Conservation (phyloP, 1,140 invertebrate genomes). For the Reticulitermes speratus region DNA sequence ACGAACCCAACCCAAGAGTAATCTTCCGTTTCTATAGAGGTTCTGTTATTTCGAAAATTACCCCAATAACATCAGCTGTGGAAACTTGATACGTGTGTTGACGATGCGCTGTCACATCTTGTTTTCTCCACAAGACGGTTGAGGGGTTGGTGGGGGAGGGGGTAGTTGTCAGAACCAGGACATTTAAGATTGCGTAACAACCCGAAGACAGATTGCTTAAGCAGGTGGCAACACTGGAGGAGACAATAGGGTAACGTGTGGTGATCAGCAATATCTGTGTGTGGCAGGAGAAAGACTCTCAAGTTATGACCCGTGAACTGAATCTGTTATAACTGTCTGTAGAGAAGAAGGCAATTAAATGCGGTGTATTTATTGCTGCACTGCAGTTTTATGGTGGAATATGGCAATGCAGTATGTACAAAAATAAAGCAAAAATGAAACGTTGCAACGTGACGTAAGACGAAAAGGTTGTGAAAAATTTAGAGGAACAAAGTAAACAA, state of each 20-base stretch:
- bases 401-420: too few relatives aligned
- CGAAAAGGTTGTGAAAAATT: too few relatives aligned
- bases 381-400: too few relatives aligned
- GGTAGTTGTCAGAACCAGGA: not conserved
- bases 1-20: too few relatives aligned
- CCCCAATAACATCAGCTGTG: not conserved
- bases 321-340: not conserved
- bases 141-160: not conserved
- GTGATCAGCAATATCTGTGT: not conserved
- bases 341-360: not conserved
- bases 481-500: too few relatives aligned
- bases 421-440: too few relatives aligned
- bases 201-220: not conserved
- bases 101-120: not conserved
- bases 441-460: too few relatives aligned
- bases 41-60: not conserved
- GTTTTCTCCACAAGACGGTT: not conserved
- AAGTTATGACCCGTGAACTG: not conserved
- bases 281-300: not conserved
- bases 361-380: too few relatives aligned
- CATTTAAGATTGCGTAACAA: not conserved
- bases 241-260: not conserved
- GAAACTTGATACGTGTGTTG: not conserved
- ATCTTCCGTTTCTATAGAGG: not conserved
- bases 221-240: not conserved